Evolutionary conservation across 1,140 invertebrate genomes (phyloP), one percentile per base, ranked within the genome.

Genomic region (Platorchestia sp.): DNA sequence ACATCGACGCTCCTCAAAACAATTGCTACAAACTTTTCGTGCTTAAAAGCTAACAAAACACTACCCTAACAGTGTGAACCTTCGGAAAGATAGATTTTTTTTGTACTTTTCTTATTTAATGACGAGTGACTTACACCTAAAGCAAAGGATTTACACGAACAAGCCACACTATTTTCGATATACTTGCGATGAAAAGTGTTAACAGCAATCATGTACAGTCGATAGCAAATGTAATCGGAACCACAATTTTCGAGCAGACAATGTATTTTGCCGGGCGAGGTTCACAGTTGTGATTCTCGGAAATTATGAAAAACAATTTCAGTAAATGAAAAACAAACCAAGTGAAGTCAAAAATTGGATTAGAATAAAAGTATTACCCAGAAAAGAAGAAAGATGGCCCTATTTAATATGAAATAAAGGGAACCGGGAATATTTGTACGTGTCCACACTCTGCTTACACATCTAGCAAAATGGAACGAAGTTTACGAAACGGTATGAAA

Each of bases 61-160:
- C 91, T 93, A 93, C 43, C 6, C 91, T 93, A 93, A 44, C 45
- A 93, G 45, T 93, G 91, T 93, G 91, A 93, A 93, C 91, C 91
- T 93, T 93, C 91, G 45, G 91, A 45, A 93, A 45, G 45, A 45
- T 45, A 45, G 42, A 93, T 93, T 93, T 93, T n/a, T 93, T 93
- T 93, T 93, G 91, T 93, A 93, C 91, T 93, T 93, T 93, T 93
- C 91, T 47, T 45, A 93, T 93, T 45, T 45, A 93, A 93, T 93
- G 91, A 93, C 91, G 45, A 93, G 87, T 89, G 87, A 41, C 87
- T 89, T 44, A 89, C 87, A 89, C 87, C 43, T 75, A 75, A 75
- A 75, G 59, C 59, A 75, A 75, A 75, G 27, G 59, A 75, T 75
- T 75, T 75, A 75, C 59, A 75, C 27, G 59, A 75, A 75, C 59